These are phyloP conservation scores for Lycopodina hypogea DNA, from an alignment of 37 sponge, comb jelly and placozoan species.

Conservation along the genomic window DNA sequence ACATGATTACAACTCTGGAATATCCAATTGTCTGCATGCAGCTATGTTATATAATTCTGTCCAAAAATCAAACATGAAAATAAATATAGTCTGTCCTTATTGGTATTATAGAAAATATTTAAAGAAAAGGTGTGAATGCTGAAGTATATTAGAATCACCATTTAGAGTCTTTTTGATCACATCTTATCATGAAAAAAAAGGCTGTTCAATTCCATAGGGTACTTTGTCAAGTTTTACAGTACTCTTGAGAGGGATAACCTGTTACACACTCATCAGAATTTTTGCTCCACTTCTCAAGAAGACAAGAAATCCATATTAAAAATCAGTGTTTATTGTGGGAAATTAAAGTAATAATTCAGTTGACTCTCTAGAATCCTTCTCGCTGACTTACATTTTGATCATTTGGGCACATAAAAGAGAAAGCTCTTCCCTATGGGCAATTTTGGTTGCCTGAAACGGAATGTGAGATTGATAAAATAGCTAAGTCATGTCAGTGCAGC, in stretches of 20 bases:
- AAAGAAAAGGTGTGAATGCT: neutral
- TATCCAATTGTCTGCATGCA: constrained; percentile 26
- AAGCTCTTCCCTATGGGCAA: constrained; percentile 29
- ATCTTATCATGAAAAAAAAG: neutral
- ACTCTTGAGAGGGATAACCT: constrained; percentile 39
- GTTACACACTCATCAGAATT: neutral
- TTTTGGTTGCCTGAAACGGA: constrained; percentile 51
- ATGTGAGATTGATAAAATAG: constrained; percentile 17
- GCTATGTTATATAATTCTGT: constrained; percentile 41
- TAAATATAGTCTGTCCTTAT: constrained; percentile 47
- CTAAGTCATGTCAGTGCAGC: constrained; percentile 10
- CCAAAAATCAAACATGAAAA: constrained; percentile 37
- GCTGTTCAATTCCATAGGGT: constrained; percentile 31
- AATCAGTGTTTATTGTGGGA: constrained; percentile 47
- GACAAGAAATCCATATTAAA: constrained; percentile 33
- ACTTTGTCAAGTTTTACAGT: constrained; percentile 35
- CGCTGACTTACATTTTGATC: constrained; percentile 37
- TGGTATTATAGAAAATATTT: neutral
- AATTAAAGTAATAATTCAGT: constrained; percentile 34
- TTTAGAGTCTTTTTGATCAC: constrained; percentile 5
- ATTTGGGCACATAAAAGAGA: constrained; percentile 32
- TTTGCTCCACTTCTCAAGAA: neutral
- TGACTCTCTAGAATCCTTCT: neutral
- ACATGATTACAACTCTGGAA: constrained; percentile 53
- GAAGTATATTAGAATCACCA: neutral